Conservation (phyloP, 1,140 invertebrate genomes). For the Drosophila novamexicana region DNA sequence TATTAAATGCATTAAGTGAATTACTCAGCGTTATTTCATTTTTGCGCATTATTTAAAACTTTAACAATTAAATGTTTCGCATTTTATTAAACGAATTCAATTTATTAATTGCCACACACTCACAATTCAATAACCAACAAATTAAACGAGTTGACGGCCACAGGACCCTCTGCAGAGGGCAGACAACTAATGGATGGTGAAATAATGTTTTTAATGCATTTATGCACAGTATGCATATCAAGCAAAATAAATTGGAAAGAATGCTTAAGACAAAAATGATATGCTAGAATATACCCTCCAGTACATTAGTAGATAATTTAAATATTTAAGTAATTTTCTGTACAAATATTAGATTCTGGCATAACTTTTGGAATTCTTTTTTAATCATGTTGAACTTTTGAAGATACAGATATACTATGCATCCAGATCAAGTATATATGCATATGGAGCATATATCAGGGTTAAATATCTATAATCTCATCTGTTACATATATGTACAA, state of each 20-base stretch:
- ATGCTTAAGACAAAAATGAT: neutral
- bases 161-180: slow-evolving; percentile 11
- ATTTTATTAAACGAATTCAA: slow-evolving; percentile 71
- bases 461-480: too few relatives aligned
- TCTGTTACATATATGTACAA: too few relatives aligned
- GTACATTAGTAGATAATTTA: too few relatives aligned
- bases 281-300: neutral
- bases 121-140: slow-evolving; percentile 71
- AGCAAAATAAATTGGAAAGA: slow-evolving; percentile 59
- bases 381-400: too few relatives aligned
- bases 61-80: slow-evolving; percentile 41
- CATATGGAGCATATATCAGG: too few relatives aligned
- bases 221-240: slow-evolving; percentile 54
- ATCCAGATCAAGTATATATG: too few relatives aligned
- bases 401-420: too few relatives aligned
- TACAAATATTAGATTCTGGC: too few relatives aligned
- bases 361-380: too few relatives aligned
- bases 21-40: neutral
- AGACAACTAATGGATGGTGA: slow-evolving; percentile 74
- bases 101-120: slow-evolving; percentile 71
- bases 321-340: too few relatives aligned
- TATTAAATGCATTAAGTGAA: slow-evolving; percentile 18
- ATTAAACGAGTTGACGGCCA: slow-evolving; percentile 48
- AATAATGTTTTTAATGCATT: slow-evolving; percentile 75
- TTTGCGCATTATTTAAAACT: slow-evolving; percentile 9